A percentile compares a stretch with the other conserved stretches of the same genome.
These are phyloP conservation scores for Vipera ursinii DNA, from an alignment of 2,797 vertebrate genomes.

Conservation along the genomic window DNA sequence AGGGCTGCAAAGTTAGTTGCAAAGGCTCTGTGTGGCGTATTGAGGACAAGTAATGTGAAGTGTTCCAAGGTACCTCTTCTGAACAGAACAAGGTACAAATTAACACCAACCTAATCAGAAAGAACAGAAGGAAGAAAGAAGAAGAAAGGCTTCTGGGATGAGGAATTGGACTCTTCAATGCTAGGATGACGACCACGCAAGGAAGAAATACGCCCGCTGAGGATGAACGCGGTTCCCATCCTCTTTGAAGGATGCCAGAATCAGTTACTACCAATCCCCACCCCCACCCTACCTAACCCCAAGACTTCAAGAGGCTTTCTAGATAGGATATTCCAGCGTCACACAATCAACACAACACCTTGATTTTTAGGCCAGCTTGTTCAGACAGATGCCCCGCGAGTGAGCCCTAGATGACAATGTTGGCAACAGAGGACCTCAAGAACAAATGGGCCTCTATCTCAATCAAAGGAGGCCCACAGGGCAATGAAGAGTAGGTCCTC, in stretches of 20 bases:
- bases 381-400: not conserved
- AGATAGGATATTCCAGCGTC: not conserved
- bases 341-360: not conserved
- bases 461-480: not conserved
- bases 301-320: not conserved
- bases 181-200: not conserved
- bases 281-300: not conserved
- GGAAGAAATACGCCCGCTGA: not conserved
- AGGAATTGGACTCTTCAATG: not conserved
- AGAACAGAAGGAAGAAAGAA: constrained; percentile 21
- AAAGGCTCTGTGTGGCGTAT: constrained; percentile 60
- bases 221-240: not conserved
- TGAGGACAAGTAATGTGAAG: constrained; percentile 57
- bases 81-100: not conserved
- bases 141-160: constrained; percentile 45
- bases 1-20: constrained; percentile 32
- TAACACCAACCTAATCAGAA: constrained; percentile 47
- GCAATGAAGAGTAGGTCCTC: not conserved
- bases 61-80: constrained; percentile 46
- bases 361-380: not conserved
- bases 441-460: not conserved
- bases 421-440: not conserved
- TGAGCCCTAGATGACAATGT: not conserved
- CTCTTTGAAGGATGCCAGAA: not conserved
- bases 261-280: not conserved